A percentile compares a stretch with the other conserved stretches of the same genome.
Conservation (phyloP, 2,797 vertebrate genomes). For the Cossypha niveicapilla region DNA sequence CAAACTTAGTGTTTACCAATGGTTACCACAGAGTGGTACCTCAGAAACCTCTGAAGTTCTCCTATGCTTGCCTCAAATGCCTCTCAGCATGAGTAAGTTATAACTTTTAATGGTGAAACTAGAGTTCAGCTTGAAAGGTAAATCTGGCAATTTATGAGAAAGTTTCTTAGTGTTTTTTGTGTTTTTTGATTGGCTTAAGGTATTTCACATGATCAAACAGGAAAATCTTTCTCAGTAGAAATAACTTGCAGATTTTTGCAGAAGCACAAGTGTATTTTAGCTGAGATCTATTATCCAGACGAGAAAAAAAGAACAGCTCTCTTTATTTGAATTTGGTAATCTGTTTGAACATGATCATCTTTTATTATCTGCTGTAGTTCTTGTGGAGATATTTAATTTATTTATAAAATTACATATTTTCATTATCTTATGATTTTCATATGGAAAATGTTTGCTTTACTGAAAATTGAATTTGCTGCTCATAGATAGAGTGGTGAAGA, state of each 20-base stretch:
- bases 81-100: background rate
- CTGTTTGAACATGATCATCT: background rate
- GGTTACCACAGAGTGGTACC: background rate
- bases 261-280: background rate
- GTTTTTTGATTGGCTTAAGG: background rate
- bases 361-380: background rate
- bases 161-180: background rate
- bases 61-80: background rate
- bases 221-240: background rate
- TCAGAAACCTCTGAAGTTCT: background rate
- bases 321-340: background rate
- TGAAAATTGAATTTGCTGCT: background rate
- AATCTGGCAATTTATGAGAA: background rate
- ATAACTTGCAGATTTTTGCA: background rate
- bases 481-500: background rate
- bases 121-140: background rate
- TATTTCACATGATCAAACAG: background rate
- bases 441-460: background rate
- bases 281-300: background rate
- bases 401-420: background rate
- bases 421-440: background rate
- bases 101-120: background rate
- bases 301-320: background rate
- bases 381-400: background rate
- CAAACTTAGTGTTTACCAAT: background rate